Evolutionary conservation across 2,797 vertebrate genomes (phyloP).

Genomic region (Notoglanidium macrostoma): DNA sequence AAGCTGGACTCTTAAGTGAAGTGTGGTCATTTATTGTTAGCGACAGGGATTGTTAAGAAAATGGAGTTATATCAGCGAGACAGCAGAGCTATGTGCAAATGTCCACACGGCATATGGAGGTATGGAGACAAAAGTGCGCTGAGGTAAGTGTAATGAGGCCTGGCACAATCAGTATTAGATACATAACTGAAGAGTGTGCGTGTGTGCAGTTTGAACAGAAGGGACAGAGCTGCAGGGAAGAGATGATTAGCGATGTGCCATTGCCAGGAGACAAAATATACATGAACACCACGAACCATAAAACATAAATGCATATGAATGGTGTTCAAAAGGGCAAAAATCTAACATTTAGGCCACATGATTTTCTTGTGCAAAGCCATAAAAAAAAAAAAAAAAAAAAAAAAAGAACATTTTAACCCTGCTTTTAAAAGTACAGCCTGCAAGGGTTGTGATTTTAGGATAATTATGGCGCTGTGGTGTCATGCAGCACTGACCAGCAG

Average conservation of each 20-base stretch:
- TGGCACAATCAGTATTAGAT: constrained; percentile 41
- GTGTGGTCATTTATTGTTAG: not conserved
- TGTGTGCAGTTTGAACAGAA: constrained; percentile 48
- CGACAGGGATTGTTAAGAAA: constrained; percentile 9
- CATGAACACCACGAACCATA: not conserved
- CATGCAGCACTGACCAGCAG: constrained; percentile 85
- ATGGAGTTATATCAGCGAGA: not conserved
- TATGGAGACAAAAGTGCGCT: constrained; percentile 19
- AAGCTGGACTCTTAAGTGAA: not conserved
- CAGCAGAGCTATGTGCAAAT: constrained; percentile 12
- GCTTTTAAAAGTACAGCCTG: not conserved
- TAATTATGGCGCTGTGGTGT: not conserved
- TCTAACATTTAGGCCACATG: not conserved
- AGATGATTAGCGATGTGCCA: constrained; percentile 26
- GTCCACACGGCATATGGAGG: constrained; percentile 13
- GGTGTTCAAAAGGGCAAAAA: constrained; percentile 2
- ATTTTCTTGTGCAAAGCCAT: not conserved
- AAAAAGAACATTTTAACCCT: not conserved
- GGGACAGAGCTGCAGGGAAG: constrained; percentile 44
- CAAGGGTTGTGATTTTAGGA: not conserved
- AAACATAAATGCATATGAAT: not conserved
- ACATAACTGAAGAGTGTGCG: constrained; percentile 32
- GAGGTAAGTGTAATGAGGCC: constrained; percentile 44
- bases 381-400: not conserved
- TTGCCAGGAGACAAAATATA: constrained; percentile 19